These are phyloP conservation scores for Tipula unca DNA, from an alignment of 2,888 invertebrate genomes.

Conservation along the genomic window DNA sequence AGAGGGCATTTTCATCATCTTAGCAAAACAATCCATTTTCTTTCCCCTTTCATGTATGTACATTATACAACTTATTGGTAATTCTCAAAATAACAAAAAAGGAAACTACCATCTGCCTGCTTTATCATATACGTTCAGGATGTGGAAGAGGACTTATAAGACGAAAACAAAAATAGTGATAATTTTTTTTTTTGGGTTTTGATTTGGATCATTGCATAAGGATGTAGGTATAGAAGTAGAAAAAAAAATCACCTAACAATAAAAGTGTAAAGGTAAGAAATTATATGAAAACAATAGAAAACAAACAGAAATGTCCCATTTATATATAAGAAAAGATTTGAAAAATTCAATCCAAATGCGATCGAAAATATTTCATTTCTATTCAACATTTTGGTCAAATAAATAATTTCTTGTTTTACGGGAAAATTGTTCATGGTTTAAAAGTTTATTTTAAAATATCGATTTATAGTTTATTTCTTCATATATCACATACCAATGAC, in stretches of 20 bases:
- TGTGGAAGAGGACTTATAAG: not conserved
- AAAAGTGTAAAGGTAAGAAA: not conserved
- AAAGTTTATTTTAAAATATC: not conserved
- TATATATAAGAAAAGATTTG: not conserved
- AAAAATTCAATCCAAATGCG: not conserved
- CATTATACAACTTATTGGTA: not conserved
- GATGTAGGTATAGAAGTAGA: not conserved
- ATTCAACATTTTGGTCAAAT: not conserved
- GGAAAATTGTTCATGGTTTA: not conserved
- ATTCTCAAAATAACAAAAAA: slow-evolving; percentile 2
- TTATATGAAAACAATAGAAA: not conserved
- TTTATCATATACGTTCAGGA: slow-evolving; percentile 3
- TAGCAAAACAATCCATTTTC: not conserved
- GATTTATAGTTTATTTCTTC: too few relatives aligned
- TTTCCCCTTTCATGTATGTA: not conserved
- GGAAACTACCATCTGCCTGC: not conserved
- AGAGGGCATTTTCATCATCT: slow-evolving; percentile 9
- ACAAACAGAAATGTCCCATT: not conserved
- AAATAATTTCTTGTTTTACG: slow-evolving; percentile 8
- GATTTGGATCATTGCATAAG: slow-evolving; percentile 8
- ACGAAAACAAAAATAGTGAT: not conserved
- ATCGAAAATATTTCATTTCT: not conserved
- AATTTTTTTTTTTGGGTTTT: slow-evolving; percentile 9
- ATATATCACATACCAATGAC: not conserved
- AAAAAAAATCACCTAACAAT: not conserved